Base-by-base conservation (phyloP, 2,888 invertebrate species). In the Chorisops tibialis region DNA sequence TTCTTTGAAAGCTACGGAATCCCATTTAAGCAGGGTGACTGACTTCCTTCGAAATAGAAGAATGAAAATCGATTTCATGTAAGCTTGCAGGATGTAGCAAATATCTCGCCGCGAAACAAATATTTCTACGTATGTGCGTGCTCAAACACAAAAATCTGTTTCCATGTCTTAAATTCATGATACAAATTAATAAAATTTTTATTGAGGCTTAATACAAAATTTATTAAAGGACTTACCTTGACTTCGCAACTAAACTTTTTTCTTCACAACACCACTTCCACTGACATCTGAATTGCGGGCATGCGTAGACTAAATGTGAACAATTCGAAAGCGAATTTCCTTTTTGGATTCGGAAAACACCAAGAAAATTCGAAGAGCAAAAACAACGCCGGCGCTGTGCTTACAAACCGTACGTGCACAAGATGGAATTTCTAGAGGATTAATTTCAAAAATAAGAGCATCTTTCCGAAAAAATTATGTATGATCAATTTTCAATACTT, bases 181-280 rank as follows among this genome's bases (percentile, higher is more conserved):
- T n/a, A n/a, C n/a, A n/a, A n/a, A n/a, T n/a, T n/a, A n/a, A n/a
- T n/a, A n/a, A n/a, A n/a, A n/a, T n/a, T n/a, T n/a, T n/a, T n/a
- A n/a, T n/a, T n/a, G n/a, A n/a, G n/a, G n/a, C n/a, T n/a, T n/a
- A n/a, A n/a, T n/a, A n/a, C n/a, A 41, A 21, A 18, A 41, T 41
- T 11, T 16, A 4, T 16, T 9, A 39, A 38, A 52, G 4, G 18
- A 56, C 56, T 56, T 35, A 56, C 56, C 56, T 18, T 4, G 30
- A 24, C 43, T 43, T 16, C 43, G 24, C 22, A 56, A 56, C 56
- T 45, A 35, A 16, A 56, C 43, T 35, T 45, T 56, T 35, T 30
- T 43, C 56, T 41, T 30, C 30, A 56, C n/a, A 30, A 56, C 56
- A 45, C 56, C 56, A 56, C 56, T 56, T 56, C 56, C 43, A 56